Base-by-base conservation (phyloP, 1,140 invertebrate species). In the Latrodectus geometricus region DNA sequence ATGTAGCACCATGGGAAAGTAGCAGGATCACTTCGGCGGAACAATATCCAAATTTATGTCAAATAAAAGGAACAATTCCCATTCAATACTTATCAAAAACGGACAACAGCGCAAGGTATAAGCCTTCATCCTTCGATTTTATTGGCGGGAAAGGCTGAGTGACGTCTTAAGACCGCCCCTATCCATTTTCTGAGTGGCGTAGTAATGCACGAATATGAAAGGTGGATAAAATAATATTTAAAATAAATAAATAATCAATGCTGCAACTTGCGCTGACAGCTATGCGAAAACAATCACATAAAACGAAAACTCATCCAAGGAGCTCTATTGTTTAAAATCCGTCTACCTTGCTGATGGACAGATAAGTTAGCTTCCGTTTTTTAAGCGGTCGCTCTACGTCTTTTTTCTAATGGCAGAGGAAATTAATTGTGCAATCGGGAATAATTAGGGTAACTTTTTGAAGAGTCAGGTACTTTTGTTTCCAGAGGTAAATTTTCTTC, bases 141-240 rank as follows among this genome's bases (percentile, higher is more conserved):
- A 84, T 84, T 84, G 82, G 82, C n/a, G 82, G 68, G 73, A 52
- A 54, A 68, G 35, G 35, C 49, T 76, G 72, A 84, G 14, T 84
- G 82, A 76, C 82, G 73, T 50, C 5, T 49, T 4, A 17, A 76
- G 72, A 50, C 72, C 82, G 82, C 82, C 82, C 82, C 49, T 48
- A 76, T n/a, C 54, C 48, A 49, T 70, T 69, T 80, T 49, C 11
- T 80, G n/a, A 54, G 15, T 48, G 68, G 68, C 35, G 50, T 83
- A 73, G 74, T 74, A 83, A 69, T 84, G 65, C 82, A 56, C 35
- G 49, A 76, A 76, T 20, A 11, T 17, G 11, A 17, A 61, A 11
- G 17, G 17, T 17, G 17, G 17, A 11, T 14, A 61, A 11, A 61
- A 61, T 17, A 61, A 61, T 17, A 61, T 17, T 17, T 14, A 49